Evolutionary conservation across 1,140 invertebrate species (phyloP).

Genomic region (Uloborus diversus): DNA sequence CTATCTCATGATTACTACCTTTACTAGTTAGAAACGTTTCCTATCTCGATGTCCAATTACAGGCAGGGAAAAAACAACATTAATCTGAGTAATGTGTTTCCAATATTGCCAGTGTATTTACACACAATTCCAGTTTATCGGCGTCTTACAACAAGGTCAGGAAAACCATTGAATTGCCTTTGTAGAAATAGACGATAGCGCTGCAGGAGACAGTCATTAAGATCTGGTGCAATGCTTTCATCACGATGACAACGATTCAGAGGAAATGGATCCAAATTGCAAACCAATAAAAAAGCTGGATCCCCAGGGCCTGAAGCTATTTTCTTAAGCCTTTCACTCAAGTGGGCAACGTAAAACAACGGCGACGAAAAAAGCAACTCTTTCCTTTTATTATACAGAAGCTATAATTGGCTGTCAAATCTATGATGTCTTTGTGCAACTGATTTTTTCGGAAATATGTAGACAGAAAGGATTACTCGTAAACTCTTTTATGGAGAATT

Average conservation of each 20-base stretch:
- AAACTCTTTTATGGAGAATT: too few relatives aligned
- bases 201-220: slow-evolving; percentile 16
- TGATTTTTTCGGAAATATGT: too few relatives aligned
- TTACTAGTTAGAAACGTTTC: too few relatives aligned
- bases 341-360: slow-evolving; percentile 8
- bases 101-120: slow-evolving; percentile 9
- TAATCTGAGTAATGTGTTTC: slow-evolving; percentile 16
- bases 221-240: slow-evolving; percentile 24
- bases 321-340: slow-evolving; percentile 32
- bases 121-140: slow-evolving; percentile 35
- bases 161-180: not conserved
- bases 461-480: slow-evolving; percentile 29
- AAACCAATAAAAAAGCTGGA: slow-evolving; percentile 21
- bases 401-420: too few relatives aligned
- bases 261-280: slow-evolving; percentile 10
- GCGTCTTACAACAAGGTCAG: not conserved
- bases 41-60: not conserved
- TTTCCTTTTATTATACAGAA: too few relatives aligned
- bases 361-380: too few relatives aligned
- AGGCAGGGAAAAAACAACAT: slow-evolving; percentile 1
- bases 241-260: slow-evolving; percentile 28
- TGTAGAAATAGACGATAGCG: slow-evolving; percentile 13
- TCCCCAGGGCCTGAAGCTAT: slow-evolving; percentile 9
- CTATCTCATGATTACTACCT: too few relatives aligned
- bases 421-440: too few relatives aligned